These are phyloP conservation scores for Epirrhoe tristata DNA, from an alignment of 2,888 invertebrate genomes.

Conservation along the genomic window DNA sequence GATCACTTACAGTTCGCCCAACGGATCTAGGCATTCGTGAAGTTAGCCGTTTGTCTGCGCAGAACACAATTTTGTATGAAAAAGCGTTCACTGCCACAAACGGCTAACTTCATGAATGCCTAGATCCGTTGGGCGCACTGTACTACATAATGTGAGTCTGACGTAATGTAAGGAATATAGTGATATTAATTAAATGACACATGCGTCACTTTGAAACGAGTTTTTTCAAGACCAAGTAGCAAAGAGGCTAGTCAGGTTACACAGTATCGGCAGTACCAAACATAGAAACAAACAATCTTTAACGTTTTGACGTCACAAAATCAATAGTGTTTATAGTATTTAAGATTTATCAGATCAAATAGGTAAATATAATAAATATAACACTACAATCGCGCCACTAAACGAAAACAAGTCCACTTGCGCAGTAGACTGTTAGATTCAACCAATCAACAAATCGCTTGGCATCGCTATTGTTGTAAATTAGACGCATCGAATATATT, in stretches of 20 bases:
- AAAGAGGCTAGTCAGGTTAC: not conserved
- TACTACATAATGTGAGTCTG: too few species aligned
- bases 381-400: constrained; percentile 33
- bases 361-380: not conserved
- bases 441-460: constrained; percentile 7
- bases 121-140: too few species aligned
- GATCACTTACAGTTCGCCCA: too few species aligned
- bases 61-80: too few species aligned
- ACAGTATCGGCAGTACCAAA: not conserved
- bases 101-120: too few species aligned
- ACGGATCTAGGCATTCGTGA: too few species aligned
- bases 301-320: not conserved
- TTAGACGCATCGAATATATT: not conserved
- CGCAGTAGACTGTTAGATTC: constrained; percentile 25
- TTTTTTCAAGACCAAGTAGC: too few species aligned
- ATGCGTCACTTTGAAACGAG: too few species aligned
- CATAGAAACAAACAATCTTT: not conserved
- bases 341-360: not conserved
- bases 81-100: too few species aligned
- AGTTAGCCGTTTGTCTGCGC: too few species aligned
- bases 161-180: too few species aligned
- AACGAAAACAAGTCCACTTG: constrained; percentile 34
- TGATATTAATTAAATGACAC: too few species aligned
- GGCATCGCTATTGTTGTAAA: constrained; percentile 14
- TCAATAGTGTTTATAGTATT: not conserved